phyloP scores from a whole-genome alignment of 2,797 vertebrate genomes.

The Ficedula albicollis region DNA sequence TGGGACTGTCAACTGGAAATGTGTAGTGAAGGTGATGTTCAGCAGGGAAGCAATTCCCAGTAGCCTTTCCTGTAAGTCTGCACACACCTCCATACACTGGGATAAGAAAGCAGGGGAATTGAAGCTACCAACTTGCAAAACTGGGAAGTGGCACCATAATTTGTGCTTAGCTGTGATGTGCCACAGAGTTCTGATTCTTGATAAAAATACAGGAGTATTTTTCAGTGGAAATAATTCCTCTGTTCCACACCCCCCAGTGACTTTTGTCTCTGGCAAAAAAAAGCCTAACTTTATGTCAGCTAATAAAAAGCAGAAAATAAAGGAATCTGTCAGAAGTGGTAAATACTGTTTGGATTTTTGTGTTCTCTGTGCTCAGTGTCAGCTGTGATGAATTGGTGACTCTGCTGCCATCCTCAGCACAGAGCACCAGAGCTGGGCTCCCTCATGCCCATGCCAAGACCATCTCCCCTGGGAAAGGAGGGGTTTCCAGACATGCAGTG shows the following conservation, averaged over 20 bases:
- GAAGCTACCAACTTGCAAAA: not conserved
- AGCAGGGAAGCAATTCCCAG: not conserved
- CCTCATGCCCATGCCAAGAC: not conserved
- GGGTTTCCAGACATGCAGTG: not conserved
- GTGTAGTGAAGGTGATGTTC: not conserved
- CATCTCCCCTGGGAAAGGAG: not conserved
- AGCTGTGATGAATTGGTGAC: not conserved
- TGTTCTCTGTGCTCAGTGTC: not conserved
- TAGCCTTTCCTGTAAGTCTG: not conserved
- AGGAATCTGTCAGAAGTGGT: conserved; percentile 8
- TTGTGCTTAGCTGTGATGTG: not conserved
- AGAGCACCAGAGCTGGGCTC: not conserved
- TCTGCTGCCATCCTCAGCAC: not conserved
- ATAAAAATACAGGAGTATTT: not conserved
- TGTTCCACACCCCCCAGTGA: not conserved
- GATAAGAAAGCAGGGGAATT: not conserved
- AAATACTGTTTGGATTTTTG: conserved; percentile 2
- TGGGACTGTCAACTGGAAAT: not conserved
- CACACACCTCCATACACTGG: not conserved
- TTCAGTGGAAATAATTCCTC: not conserved
- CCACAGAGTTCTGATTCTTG: not conserved
- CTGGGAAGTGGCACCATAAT: not conserved
- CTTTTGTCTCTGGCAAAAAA: not conserved
- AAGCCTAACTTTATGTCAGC: not conserved
- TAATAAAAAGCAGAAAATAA: conserved; percentile 45